phyloP scores from a whole-genome alignment of 2,113 vertebrate species.

The Pollachius pollachius region DNA sequence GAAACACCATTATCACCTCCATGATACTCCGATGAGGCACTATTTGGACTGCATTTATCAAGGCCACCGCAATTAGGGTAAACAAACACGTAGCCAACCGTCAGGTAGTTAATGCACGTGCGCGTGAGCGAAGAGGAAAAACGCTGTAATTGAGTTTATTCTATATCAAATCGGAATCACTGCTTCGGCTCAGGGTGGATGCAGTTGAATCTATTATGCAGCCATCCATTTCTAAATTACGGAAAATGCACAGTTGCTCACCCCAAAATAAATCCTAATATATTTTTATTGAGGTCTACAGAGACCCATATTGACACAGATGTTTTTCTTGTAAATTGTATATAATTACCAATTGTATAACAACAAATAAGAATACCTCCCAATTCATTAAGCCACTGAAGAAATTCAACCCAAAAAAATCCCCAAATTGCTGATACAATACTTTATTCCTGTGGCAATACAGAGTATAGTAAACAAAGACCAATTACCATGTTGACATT shows the following conservation, averaged over 20 bases:
- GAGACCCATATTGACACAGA: too few species aligned
- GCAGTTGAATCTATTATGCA: neutral
- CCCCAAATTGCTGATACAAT: too few species aligned
- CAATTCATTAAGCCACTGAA: too few species aligned
- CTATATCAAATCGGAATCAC: neutral
- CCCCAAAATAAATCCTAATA: too few species aligned
- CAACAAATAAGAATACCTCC: too few species aligned
- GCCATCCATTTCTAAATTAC: neutral
- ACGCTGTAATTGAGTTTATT: neutral
- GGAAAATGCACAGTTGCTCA: neutral
- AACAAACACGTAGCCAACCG: slow-evolving; percentile 7
- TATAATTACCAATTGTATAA: too few species aligned
- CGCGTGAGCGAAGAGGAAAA: neutral
- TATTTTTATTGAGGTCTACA: too few species aligned
- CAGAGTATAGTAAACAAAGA: too few species aligned
- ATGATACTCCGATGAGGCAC: slow-evolving; percentile 21
- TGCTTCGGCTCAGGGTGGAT: neutral
- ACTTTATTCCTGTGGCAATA: too few species aligned
- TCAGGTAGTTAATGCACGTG: neutral
- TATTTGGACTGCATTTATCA: slow-evolving; percentile 38
- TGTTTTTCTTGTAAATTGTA: too few species aligned
- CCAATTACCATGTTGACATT: too few species aligned
- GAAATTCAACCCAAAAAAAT: too few species aligned
- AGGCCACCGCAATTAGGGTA: slow-evolving; percentile 40
- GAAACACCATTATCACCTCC: slow-evolving; percentile 38